A percentile compares a stretch with the other conserved stretches of the same genome.
Conservation (phyloP, 2,888 invertebrate genomes). For the Platycheirus rosarum region DNA sequence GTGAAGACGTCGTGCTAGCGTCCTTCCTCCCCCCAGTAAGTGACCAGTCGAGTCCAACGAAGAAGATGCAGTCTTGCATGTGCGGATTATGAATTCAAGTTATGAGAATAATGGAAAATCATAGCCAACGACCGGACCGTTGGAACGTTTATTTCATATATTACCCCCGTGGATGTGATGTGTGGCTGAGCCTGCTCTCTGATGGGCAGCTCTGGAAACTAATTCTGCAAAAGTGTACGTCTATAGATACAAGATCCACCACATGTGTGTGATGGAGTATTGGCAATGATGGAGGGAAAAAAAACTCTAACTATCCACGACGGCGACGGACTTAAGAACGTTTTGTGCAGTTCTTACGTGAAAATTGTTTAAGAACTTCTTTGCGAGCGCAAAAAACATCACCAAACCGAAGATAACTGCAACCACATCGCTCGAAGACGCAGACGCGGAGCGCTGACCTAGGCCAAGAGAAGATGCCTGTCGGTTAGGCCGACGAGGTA, state of each 20-base stretch:
- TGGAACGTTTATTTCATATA: conserved; percentile 73
- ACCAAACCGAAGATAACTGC: conserved; percentile 62
- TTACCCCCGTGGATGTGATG: conserved; percentile 69
- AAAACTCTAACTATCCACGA: conserved; percentile 39
- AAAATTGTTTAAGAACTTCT: conserved; percentile 71
- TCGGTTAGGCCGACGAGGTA: conserved; percentile 6
- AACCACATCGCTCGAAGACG: conserved; percentile 38
- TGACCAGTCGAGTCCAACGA: conserved; percentile 19
- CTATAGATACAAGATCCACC: conserved; percentile 40
- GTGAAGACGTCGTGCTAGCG: conserved; percentile 5
- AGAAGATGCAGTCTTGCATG: conserved; percentile 48
- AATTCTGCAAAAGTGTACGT: conserved; percentile 68
- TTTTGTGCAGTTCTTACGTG: conserved; percentile 69
- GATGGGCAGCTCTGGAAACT: conserved; percentile 73
- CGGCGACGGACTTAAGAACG: conserved; percentile 51
- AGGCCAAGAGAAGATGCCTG: conserved; percentile 53
- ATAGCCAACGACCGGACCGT: conserved; percentile 57
- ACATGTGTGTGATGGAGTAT: conserved; percentile 60
- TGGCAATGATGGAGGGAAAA: conserved; percentile 36
- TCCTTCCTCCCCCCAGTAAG: not conserved
- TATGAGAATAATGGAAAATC: conserved; percentile 74
- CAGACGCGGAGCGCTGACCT: conserved; percentile 57
- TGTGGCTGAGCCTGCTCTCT: conserved; percentile 49
- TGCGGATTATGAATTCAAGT: conserved; percentile 74
- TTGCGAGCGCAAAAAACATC: conserved; percentile 41